Evolutionary conservation across 2,113 vertebrate genomes (phyloP).

Genomic region (Grus americana): DNA sequence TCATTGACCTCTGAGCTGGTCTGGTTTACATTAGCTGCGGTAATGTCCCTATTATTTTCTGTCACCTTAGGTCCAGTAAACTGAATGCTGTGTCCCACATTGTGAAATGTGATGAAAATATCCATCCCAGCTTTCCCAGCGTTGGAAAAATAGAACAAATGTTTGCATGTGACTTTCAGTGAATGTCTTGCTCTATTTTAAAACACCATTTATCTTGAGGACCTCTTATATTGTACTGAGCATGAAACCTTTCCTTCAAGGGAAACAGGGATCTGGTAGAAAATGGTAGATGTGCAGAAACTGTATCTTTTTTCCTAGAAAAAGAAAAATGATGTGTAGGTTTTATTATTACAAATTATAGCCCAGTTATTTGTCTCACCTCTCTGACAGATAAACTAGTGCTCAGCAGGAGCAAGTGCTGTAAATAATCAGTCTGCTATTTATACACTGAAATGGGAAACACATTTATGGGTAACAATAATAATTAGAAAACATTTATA

Average conservation of each 20-base stretch:
- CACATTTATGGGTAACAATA: slow-evolving; percentile 31
- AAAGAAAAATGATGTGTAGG: neutral
- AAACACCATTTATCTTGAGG: neutral
- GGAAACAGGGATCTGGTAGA: neutral
- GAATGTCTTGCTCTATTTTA: neutral
- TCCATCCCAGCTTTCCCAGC: neutral
- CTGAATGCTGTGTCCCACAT: neutral
- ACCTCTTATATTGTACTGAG: neutral
- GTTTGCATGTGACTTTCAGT: neutral
- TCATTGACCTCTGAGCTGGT: neutral
- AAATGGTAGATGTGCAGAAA: neutral
- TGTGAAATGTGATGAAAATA: neutral
- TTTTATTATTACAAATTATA: slow-evolving; percentile 29
- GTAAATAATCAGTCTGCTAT: slow-evolving; percentile 59
- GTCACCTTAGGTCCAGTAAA: neutral
- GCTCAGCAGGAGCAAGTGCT: slow-evolving; percentile 25
- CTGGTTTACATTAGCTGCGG: neutral
- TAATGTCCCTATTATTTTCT: neutral
- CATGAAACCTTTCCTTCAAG: neutral
- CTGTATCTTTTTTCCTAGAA: neutral
- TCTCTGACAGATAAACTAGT: slow-evolving; percentile 18
- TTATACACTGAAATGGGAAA: slow-evolving; percentile 26
- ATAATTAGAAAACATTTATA: slow-evolving; percentile 48
- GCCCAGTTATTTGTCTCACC: slow-evolving; percentile 8
- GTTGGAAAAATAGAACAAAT: neutral